Percentiles rank a stretch among this genome's conserved stretches.
Evolutionary conservation across 2,888 invertebrate genomes (phyloP).

Genomic region (Agrotis clavis): DNA sequence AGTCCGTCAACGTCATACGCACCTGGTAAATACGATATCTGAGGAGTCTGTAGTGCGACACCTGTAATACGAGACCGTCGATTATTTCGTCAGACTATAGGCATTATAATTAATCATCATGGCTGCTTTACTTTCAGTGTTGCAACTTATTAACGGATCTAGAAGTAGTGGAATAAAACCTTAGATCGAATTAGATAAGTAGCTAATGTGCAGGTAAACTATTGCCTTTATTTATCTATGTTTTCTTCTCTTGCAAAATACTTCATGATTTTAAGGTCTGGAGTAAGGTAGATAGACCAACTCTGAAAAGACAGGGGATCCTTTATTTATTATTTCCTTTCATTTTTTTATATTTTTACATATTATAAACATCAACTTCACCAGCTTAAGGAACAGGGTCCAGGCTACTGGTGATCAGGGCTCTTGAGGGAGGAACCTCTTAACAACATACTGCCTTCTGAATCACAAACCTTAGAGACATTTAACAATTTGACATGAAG

Average conservation of each 20-base stretch:
- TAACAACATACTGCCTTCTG: no score
- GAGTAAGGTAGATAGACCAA: not conserved
- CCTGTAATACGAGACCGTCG: slow-evolving; percentile 22
- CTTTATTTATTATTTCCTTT: no score
- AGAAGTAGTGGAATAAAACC: slow-evolving; percentile 3
- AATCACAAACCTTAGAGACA: no score
- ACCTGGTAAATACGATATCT: slow-evolving; percentile 6
- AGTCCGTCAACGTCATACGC: not conserved
- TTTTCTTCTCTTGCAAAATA: no score
- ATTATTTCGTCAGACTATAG: slow-evolving; percentile 11
- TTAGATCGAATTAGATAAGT: not conserved
- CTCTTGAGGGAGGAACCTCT: no score
- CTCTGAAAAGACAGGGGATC: no score
- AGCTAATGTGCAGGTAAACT: no score
- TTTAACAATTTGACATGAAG: no score
- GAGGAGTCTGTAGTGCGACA: slow-evolving; percentile 10
- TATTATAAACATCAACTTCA: no score
- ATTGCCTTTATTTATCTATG: slow-evolving; percentile 2
- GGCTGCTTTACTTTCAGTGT: slow-evolving; percentile 4
- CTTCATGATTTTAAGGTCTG: not conserved
- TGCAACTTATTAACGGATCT: slow-evolving; percentile 18
- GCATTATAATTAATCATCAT: slow-evolving; percentile 35
- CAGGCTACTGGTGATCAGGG: no score
- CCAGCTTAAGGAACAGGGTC: no score
- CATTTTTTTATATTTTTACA: no score